Percentiles rank a stretch among this genome's conserved stretches.
phyloP scores from a whole-genome alignment of 53 echinoderm and acorn worm genomes.

The Echinarachnius parma region DNA sequence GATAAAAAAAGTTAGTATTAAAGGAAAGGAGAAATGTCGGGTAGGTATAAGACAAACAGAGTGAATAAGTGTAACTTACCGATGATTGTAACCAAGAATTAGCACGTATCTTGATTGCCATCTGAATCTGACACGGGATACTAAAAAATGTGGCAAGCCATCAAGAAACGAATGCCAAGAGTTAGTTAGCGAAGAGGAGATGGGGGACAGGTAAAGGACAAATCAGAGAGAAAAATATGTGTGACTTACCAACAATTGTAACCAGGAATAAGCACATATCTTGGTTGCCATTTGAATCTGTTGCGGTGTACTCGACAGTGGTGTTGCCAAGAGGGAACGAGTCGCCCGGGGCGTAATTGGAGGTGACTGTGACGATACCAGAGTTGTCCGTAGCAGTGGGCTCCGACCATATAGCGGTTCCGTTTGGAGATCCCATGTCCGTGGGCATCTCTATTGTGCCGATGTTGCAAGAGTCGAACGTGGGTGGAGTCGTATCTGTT shows the following conservation, averaged over 20 bases:
- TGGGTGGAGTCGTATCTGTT: background rate
- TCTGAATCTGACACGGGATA: too few species aligned
- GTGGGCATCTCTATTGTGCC: conserved; percentile 13
- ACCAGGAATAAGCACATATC: conserved; percentile 54
- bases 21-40: background rate
- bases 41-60: background rate
- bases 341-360: conserved; percentile 33
- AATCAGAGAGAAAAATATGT: background rate
- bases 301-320: conserved; percentile 37
- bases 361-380: conserved; percentile 10
- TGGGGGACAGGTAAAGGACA: background rate
- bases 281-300: conserved; percentile 46
- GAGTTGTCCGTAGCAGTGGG: conserved; percentile 47
- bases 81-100: too few species aligned
- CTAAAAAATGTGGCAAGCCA: too few species aligned
- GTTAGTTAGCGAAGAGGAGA: too few species aligned
- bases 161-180: too few species aligned
- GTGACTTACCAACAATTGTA: conserved; percentile 31
- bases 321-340: conserved; percentile 45
- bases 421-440: conserved; percentile 1
- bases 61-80: conserved; percentile 22
- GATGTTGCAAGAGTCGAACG: conserved; percentile 14
- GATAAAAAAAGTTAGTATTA: too few species aligned
- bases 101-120: too few species aligned
- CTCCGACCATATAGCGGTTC: conserved; percentile 40